Evolutionary conservation across 2,797 vertebrate genomes (phyloP), one percentile per base, ranked within the genome.

Genomic region (Paratrypauchen microcephalus): DNA sequence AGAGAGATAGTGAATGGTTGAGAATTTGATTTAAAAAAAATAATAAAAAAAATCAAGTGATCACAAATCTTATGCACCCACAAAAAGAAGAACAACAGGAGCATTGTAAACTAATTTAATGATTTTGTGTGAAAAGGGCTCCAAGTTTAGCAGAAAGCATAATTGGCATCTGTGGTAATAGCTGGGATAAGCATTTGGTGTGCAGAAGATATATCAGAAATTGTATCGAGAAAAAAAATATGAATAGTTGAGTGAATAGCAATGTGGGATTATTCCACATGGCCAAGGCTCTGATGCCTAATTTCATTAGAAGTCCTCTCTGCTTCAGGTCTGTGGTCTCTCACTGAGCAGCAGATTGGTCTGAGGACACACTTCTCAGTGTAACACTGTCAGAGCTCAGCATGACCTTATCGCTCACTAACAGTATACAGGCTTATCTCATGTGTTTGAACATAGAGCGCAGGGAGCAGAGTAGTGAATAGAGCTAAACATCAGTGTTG

Each of bases 291-390:
- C 21, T 65, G 64, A 30, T 75, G 69, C 68, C 65, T 79, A 26
- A 88, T 87, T 87, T 82, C 13, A 90, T 87, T 80, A 81, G 6
- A 69, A 54, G n/a, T 56, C 65, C 56, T 68, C 56, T 66, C 78
- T 69, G 85, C 78, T 86, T 45, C 26, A 82, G 76, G 73, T 54
- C 52, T 77, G 74, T 68, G 74, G 50, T 16, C 58, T 80, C 83
- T 80, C 3, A 72, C 85, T 87, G 87, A 82, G 86, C 52, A 83
- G 87, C 89, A 89, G 85, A 89, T 83, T 89, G 86, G 67, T 70
- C 56, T 73, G 59, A 66, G 57, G 66, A 69, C 60, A 72, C 30
- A 54, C 28, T 67, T 70, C 79, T 70, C 83, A 78, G 84, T 70
- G 70, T 82, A 83, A 85, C 75, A 69, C 66, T 67, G 66, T 74